Evolutionary conservation across 2,113 vertebrate species (phyloP).

Genomic region (Tachysurus fulvidraco): DNA sequence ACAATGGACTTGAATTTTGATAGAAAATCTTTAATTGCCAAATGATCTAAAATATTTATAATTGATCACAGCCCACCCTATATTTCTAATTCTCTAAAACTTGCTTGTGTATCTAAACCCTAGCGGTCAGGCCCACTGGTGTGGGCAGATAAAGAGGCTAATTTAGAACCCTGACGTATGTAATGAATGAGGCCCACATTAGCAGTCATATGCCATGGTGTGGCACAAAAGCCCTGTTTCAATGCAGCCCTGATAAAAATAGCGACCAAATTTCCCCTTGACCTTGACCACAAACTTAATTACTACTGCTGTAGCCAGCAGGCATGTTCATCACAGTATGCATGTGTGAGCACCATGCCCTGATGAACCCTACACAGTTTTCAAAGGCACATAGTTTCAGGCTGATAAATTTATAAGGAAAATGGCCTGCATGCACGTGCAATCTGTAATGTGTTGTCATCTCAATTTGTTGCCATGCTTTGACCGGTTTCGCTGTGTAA

Average conservation of each 20-base stretch:
- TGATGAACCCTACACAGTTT: constrained; percentile 3
- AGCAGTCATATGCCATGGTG: constrained; percentile 30
- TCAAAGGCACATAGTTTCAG: constrained; percentile 23
- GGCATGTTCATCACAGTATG: constrained; percentile 60
- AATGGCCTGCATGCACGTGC: constrained; percentile 41
- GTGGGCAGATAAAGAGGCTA: constrained; percentile 26
- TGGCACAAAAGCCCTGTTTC: constrained; percentile 24
- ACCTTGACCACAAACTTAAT: constrained; percentile 50
- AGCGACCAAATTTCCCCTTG: constrained; percentile 54
- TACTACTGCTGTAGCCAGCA: constrained; percentile 41
- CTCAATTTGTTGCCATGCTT: constrained; percentile 60
- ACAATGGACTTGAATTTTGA: background rate
- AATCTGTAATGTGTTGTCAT: constrained; percentile 37
- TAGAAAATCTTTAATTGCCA: background rate
- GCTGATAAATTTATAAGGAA: constrained; percentile 24
- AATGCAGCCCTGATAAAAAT: constrained; percentile 47
- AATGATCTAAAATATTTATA: background rate
- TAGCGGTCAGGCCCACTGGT: background rate
- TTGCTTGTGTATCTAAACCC: background rate
- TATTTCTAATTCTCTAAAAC: constrained; percentile 1
- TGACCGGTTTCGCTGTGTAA: constrained; percentile 56
- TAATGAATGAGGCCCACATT: constrained; percentile 32
- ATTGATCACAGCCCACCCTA: background rate
- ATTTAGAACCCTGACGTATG: constrained; percentile 24
- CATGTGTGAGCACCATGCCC: constrained; percentile 41